phyloP scores from a whole-genome alignment of 2,888 invertebrate genomes.

The Nemurella pictetii region DNA sequence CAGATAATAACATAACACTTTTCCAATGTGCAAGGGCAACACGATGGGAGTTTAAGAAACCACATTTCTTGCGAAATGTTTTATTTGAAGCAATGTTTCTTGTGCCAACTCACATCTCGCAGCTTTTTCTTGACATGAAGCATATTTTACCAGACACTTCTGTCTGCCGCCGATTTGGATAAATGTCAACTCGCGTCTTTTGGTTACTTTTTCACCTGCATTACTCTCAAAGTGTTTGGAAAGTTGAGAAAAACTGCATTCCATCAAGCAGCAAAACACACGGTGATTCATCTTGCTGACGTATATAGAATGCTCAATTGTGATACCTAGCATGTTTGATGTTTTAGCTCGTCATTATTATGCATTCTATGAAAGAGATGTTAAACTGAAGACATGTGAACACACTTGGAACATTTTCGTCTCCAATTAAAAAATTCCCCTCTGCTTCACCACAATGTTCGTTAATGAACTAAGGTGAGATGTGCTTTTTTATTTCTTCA shows the following conservation, averaged over 20 bases:
- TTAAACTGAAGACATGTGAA: not conserved
- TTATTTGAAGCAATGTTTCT: not conserved
- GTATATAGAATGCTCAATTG: not conserved
- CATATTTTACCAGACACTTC: not conserved
- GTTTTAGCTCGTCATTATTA: not conserved
- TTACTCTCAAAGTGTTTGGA: not conserved
- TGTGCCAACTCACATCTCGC: not conserved
- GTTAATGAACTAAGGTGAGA: not conserved
- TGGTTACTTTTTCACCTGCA: slow-evolving; percentile 1
- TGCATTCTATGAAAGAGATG: not conserved
- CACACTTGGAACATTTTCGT: not conserved
- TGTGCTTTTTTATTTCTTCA: not conserved
- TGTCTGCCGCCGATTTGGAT: slow-evolving; percentile 1
- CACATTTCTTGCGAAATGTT: not conserved
- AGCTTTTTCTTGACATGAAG: not conserved
- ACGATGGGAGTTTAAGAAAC: not conserved
- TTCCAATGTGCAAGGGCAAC: not conserved
- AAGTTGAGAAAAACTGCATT: not conserved
- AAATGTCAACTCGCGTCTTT: slow-evolving; percentile 3
- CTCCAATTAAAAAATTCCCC: not conserved
- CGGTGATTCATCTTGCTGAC: not conserved
- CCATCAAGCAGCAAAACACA: not conserved
- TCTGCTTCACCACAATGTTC: not conserved
- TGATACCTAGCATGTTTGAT: too few species aligned
- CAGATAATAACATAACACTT: not conserved